Evolutionary conservation across 1,140 invertebrate species (phyloP).

Genomic region (Drosophila yakuba): DNA sequence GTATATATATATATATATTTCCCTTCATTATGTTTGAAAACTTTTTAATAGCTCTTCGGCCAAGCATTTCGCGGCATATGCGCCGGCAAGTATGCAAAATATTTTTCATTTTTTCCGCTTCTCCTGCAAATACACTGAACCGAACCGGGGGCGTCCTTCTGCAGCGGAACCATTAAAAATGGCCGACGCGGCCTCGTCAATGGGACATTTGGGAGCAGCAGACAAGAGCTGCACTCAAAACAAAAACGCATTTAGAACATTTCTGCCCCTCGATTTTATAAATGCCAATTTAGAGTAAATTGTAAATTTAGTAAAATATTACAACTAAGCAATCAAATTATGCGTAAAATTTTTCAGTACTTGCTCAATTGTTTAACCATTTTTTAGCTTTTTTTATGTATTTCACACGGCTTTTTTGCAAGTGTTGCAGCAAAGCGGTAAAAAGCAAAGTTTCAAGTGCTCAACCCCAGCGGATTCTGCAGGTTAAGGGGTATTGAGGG

Average conservation of each 20-base stretch:
- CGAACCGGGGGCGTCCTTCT: background rate
- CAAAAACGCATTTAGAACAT: background rate
- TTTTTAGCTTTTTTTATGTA: no score
- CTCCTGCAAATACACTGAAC: background rate
- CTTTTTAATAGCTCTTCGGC: conserved; percentile 72
- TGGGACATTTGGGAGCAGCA: conserved; percentile 67
- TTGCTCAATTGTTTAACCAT: no score
- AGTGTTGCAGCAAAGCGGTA: conserved; percentile 28
- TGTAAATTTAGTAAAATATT: no score
- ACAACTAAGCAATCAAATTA: no score
- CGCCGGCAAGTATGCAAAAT: conserved; percentile 52
- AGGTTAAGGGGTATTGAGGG: conserved; percentile 9
- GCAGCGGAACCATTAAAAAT: conserved; percentile 72
- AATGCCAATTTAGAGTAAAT: no score
- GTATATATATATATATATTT: background rate
- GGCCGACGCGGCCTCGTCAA: conserved; percentile 62
- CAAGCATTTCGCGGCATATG: conserved; percentile 48
- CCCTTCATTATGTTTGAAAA: conserved; percentile 40
- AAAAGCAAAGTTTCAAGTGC: conserved; percentile 51
- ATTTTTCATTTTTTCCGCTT: conserved; percentile 59
- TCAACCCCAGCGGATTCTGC: conserved; percentile 14
- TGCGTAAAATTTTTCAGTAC: no score
- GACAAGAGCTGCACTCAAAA: conserved; percentile 1
- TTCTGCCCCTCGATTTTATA: no score
- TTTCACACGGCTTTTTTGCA: background rate